These are phyloP conservation scores for Luperina nickerlii DNA, from an alignment of 2,888 invertebrate genomes.

Conservation along the genomic window DNA sequence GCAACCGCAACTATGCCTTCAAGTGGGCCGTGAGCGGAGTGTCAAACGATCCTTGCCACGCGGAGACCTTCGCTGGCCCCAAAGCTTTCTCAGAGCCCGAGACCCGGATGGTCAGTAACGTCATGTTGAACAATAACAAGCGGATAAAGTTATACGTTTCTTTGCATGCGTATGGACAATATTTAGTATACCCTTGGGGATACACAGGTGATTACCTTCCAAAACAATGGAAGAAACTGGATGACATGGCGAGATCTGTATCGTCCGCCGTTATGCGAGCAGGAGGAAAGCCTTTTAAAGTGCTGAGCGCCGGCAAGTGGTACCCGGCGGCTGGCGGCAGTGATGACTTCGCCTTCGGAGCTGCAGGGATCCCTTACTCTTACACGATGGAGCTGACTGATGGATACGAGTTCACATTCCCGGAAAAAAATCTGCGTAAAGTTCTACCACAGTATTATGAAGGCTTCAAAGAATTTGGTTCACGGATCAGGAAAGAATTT, in stretches of 20 bases:
- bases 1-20: slow-evolving; percentile 93
- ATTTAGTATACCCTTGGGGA: slow-evolving; percentile 92
- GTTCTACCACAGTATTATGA: slow-evolving; percentile 82
- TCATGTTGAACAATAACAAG: slow-evolving; percentile 86
- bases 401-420: slow-evolving; percentile 92
- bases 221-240: slow-evolving; percentile 85
- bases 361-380: slow-evolving; percentile 87
- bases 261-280: slow-evolving; percentile 82
- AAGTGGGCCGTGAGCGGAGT: slow-evolving; percentile 93
- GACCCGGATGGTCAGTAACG: slow-evolving; percentile 88
- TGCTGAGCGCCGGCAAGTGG: slow-evolving; percentile 89
- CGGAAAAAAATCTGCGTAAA: slow-evolving; percentile 81
- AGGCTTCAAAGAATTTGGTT: slow-evolving; percentile 81
- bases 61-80: slow-evolving; percentile 91
- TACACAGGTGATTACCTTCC: slow-evolving; percentile 88
- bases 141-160: slow-evolving; percentile 92
- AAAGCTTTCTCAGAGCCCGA: slow-evolving; percentile 92
- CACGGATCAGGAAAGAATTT: slow-evolving; percentile 80
- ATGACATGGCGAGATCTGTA: slow-evolving; percentile 81
- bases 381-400: slow-evolving; percentile 92
- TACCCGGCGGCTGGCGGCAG: slow-evolving; percentile 91
- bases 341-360: slow-evolving; percentile 91
- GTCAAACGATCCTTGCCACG: slow-evolving; percentile 90
- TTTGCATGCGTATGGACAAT: slow-evolving; percentile 92
- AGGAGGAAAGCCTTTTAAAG: slow-evolving; percentile 85